These are phyloP conservation scores for Melanotaenia parkinsoni DNA, from an alignment of 2,797 vertebrate genomes.

Conservation along the genomic window DNA sequence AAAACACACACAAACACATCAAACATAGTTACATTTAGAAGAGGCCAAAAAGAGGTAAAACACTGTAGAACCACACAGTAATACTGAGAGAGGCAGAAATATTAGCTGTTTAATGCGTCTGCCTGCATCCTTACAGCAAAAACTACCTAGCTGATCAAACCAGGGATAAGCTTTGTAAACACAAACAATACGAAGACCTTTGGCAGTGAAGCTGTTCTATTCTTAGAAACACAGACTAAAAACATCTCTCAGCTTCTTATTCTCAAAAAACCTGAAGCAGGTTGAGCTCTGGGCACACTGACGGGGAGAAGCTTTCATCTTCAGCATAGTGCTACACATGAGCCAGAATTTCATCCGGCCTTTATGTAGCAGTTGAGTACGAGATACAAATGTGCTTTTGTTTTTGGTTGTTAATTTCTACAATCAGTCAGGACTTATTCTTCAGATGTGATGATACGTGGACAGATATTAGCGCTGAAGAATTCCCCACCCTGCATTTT, in stretches of 20 bases:
- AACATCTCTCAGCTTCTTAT: constrained; percentile 51
- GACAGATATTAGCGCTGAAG: constrained; percentile 11
- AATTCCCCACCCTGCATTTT: not conserved
- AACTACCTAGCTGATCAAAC: constrained; percentile 32
- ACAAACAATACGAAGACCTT: constrained; percentile 33
- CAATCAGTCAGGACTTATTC: constrained; percentile 24
- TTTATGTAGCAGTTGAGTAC: constrained; percentile 38
- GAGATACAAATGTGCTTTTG: constrained; percentile 51
- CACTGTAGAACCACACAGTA: constrained; percentile 3
- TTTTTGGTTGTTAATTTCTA: constrained; percentile 23
- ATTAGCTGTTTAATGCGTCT: constrained; percentile 15
- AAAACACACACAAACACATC: constrained; percentile 40
- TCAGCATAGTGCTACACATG: constrained; percentile 29
- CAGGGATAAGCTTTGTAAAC: constrained; percentile 33
- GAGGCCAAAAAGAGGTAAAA: constrained; percentile 17
- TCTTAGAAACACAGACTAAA: constrained; percentile 56
- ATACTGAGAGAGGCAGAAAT: constrained; percentile 1
- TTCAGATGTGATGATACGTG: constrained; percentile 28
- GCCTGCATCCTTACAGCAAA: constrained; percentile 29
- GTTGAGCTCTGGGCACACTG: constrained; percentile 38
- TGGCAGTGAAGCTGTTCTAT: constrained; percentile 37
- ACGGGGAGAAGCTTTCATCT: constrained; percentile 63
- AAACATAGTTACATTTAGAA: constrained; percentile 26
- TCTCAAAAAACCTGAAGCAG: constrained; percentile 41
- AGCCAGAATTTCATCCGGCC: constrained; percentile 44